These are phyloP conservation scores for Oryctes rhinoceros DNA, from an alignment of 1,140 invertebrate species.

Conservation along the genomic window DNA sequence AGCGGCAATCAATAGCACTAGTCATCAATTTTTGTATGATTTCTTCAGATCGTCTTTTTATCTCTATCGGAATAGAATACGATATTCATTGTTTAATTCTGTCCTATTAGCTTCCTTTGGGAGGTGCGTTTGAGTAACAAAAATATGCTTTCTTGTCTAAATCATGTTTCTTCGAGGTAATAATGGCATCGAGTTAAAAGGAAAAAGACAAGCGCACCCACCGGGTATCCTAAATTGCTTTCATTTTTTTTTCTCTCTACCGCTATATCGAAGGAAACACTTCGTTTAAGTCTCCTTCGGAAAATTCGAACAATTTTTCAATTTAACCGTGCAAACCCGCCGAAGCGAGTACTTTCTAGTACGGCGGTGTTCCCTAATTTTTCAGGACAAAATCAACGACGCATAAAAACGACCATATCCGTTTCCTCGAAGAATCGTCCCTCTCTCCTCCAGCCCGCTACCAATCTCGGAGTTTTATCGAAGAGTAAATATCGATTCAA, in stretches of 20 bases:
- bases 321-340: constrained; percentile 26
- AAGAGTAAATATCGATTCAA: constrained; percentile 36
- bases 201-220: not conserved
- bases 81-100: too few relatives aligned
- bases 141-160: too few relatives aligned
- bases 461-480: constrained; percentile 32
- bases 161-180: not conserved
- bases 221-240: not conserved
- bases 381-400: constrained; percentile 35
- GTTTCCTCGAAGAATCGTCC: constrained; percentile 11
- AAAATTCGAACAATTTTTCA: constrained; percentile 38
- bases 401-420: constrained; percentile 32
- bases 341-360: not conserved
- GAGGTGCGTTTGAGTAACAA: too few relatives aligned
- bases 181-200: not conserved
- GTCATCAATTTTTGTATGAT: too few relatives aligned
- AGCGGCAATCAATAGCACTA: too few relatives aligned
- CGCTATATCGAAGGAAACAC: constrained; percentile 26
- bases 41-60: too few relatives aligned
- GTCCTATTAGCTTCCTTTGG: too few relatives aligned
- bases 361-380: constrained; percentile 9
- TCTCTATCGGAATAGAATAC: too few relatives aligned
- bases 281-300: constrained; percentile 12
- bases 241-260: not conserved
- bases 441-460: not conserved